Conservation (phyloP, 2,888 invertebrate genomes). For the Bombyx huttoni region DNA sequence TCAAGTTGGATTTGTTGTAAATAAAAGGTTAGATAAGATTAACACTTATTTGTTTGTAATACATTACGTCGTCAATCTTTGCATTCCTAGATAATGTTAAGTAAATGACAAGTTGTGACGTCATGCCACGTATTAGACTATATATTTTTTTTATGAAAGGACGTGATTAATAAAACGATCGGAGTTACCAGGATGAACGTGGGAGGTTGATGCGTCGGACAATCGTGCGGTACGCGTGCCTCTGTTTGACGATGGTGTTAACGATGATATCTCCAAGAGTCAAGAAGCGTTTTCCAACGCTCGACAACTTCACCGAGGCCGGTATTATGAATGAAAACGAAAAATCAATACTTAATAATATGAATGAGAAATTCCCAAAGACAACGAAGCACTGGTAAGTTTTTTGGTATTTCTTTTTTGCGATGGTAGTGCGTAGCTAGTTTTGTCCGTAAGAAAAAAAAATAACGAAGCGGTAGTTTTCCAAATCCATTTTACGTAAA, state of each 20-base stretch:
- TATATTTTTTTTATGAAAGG: constrained; percentile 2
- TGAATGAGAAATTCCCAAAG: constrained; percentile 86
- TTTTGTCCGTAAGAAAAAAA: too few species aligned
- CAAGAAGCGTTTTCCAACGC: constrained; percentile 89
- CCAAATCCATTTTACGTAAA: neutral
- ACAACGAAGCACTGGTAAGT: constrained; percentile 87
- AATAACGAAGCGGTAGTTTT: neutral
- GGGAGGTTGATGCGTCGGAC: constrained; percentile 87
- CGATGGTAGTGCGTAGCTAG: too few species aligned
- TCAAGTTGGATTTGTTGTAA: neutral
- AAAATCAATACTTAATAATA: constrained; percentile 80
- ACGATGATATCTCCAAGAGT: constrained; percentile 90
- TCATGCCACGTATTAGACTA: neutral
- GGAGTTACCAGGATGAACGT: constrained; percentile 77
- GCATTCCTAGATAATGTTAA: neutral
- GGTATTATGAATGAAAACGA: constrained; percentile 88
- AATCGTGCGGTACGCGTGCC: constrained; percentile 86
- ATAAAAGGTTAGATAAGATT: constrained; percentile 1
- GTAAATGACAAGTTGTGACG: neutral
- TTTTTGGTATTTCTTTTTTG: neutral
- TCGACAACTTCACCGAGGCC: constrained; percentile 87
- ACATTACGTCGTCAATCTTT: neutral
- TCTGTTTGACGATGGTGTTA: constrained; percentile 89
- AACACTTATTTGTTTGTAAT: neutral
- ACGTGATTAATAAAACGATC: constrained; percentile 14